A percentile compares a stretch with the other conserved stretches of the same genome.
Evolutionary conservation across 2,888 invertebrate genomes (phyloP).

Genomic region (Nephrotoma appendiculata): DNA sequence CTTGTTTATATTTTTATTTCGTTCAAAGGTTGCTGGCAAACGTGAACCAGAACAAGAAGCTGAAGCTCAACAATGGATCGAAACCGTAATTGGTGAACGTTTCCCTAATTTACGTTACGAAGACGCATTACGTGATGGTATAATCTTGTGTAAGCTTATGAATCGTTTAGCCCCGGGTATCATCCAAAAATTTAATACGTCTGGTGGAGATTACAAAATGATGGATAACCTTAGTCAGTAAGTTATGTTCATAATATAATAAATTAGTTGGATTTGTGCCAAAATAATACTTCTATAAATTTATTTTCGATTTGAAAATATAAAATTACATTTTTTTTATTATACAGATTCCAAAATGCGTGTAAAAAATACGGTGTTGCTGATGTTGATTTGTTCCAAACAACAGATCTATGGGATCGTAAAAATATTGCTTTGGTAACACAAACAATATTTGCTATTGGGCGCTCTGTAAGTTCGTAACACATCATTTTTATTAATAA

Average conservation of each 20-base stretch:
- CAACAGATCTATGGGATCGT: slow-evolving; percentile 81
- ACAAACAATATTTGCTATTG: slow-evolving; percentile 74
- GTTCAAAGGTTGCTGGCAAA: slow-evolving; percentile 57
- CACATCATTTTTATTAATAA: not conserved
- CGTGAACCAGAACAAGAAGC: slow-evolving; percentile 63
- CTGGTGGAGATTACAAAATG: slow-evolving; percentile 84
- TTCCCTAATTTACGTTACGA: slow-evolving; percentile 60
- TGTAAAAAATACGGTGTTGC: slow-evolving; percentile 72
- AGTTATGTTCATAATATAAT: slow-evolving; percentile 27
- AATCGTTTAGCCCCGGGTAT: slow-evolving; percentile 75
- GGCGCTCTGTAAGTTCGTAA: slow-evolving; percentile 51
- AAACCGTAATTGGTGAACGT: slow-evolving; percentile 60
- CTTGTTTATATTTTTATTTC: slow-evolving; percentile 17
- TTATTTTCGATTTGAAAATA: too few relatives aligned
- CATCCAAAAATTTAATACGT: slow-evolving; percentile 67
- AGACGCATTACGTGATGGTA: slow-evolving; percentile 66
- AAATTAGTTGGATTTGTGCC: not conserved
- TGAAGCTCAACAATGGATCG: slow-evolving; percentile 78
- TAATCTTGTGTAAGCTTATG: slow-evolving; percentile 78
- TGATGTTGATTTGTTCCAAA: slow-evolving; percentile 77
- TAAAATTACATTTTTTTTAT: not conserved
- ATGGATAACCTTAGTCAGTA: slow-evolving; percentile 92
- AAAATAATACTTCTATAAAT: not conserved
- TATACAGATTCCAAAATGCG: slow-evolving; percentile 61
- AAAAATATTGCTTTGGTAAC: slow-evolving; percentile 83